Conservation (phyloP, 2,888 invertebrate genomes). For the Agrochola lota region DNA sequence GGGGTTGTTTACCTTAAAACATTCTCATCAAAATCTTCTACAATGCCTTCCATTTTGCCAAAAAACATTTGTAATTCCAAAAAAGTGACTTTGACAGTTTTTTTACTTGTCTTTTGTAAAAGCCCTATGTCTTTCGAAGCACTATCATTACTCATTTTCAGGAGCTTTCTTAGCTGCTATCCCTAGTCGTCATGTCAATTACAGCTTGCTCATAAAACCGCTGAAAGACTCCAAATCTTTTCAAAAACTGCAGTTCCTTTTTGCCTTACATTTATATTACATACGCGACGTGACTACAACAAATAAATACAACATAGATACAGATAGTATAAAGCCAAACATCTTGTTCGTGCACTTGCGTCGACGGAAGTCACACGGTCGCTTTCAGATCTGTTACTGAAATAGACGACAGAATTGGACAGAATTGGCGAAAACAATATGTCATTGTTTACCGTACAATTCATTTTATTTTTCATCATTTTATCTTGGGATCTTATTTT, state of each 20-base stretch:
- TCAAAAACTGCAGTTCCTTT: neutral
- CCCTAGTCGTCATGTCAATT: neutral
- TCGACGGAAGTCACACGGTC: constrained; percentile 69
- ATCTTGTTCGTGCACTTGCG: constrained; percentile 68
- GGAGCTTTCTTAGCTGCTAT: no score
- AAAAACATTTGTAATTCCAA: neutral
- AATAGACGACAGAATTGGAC: constrained; percentile 30
- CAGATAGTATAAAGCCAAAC: constrained; percentile 50
- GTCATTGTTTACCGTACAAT: constrained; percentile 9
- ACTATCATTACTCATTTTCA: neutral
- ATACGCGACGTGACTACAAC: constrained; percentile 18
- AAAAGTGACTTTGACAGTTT: no score
- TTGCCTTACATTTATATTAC: constrained; percentile 12
- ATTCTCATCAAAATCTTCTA: neutral
- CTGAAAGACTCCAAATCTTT: neutral
- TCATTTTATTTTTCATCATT: neutral
- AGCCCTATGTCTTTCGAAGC: neutral
- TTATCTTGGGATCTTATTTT: neutral
- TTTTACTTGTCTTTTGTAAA: neutral
- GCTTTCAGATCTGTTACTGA: constrained; percentile 66
- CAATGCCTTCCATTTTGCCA: neutral
- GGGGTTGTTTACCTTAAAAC: neutral
- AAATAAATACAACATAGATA: constrained; percentile 43
- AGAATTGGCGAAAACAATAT: constrained; percentile 49
- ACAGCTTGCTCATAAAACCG: neutral